phyloP scores from a whole-genome alignment of 2,113 vertebrate species.

The Vombatus ursinus region DNA sequence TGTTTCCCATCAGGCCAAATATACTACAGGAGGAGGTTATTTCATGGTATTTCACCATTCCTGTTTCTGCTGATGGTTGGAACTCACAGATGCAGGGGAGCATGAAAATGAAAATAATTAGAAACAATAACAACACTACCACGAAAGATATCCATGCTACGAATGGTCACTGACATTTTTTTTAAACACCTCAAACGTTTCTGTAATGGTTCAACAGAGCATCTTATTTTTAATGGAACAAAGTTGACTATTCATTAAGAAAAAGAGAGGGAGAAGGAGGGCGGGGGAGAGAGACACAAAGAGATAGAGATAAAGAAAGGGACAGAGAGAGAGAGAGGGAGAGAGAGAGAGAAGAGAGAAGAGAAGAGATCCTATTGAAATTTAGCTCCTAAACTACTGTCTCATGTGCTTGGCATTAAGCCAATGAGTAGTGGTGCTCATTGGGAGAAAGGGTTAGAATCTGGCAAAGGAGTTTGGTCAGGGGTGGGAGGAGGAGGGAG shows the following conservation, averaged over 20 bases:
- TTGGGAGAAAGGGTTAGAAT: background rate
- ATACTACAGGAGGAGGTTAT: slow-evolving; percentile 75
- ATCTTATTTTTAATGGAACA: slow-evolving; percentile 56
- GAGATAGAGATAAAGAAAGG: background rate
- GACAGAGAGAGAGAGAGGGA: slow-evolving; percentile 30
- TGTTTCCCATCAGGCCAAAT: slow-evolving; percentile 80
- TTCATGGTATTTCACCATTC: slow-evolving; percentile 72
- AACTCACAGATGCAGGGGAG: slow-evolving; percentile 42
- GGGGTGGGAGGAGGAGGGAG: background rate
- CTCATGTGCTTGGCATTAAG: slow-evolving; percentile 56
- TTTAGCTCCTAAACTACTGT: slow-evolving; percentile 29
- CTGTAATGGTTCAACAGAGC: slow-evolving; percentile 23
- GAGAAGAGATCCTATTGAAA: slow-evolving; percentile 37
- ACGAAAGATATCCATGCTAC: background rate
- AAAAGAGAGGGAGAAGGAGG: slow-evolving; percentile 35
- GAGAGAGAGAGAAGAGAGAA: slow-evolving; percentile 16
- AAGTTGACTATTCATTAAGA: slow-evolving; percentile 53
- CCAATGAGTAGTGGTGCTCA: slow-evolving; percentile 2
- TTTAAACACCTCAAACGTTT: slow-evolving; percentile 62
- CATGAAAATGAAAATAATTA: slow-evolving; percentile 68
- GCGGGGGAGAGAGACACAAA: slow-evolving; percentile 7
- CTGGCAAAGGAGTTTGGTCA: background rate
- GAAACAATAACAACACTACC: slow-evolving; percentile 43
- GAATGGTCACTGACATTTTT: slow-evolving; percentile 39
- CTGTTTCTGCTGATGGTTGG: slow-evolving; percentile 40